Evolutionary conservation across 2,888 invertebrate genomes (phyloP).

Genomic region (Drosophila borealis): DNA sequence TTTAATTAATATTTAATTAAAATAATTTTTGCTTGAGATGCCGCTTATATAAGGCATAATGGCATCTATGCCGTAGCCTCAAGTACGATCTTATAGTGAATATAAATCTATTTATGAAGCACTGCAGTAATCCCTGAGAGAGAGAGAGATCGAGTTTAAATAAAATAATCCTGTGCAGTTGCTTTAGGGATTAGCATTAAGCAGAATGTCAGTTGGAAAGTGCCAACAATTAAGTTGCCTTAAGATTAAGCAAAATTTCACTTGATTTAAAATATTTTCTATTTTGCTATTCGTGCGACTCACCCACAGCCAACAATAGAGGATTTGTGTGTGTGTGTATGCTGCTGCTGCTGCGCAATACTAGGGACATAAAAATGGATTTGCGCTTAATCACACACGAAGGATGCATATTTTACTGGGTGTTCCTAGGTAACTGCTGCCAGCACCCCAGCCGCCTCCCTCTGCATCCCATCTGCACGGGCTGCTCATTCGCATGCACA

Average conservation of each 20-base stretch:
- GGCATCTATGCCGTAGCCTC: no score
- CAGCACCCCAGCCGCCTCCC: background rate
- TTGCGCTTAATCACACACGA: constrained; percentile 73
- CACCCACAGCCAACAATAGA: constrained; percentile 1
- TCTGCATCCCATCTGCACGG: background rate
- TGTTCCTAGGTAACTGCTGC: constrained; percentile 12
- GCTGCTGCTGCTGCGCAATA: constrained; percentile 31
- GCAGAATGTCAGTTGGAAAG: background rate
- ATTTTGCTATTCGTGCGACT: constrained; percentile 9
- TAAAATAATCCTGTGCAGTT: no score
- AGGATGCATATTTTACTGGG: constrained; percentile 72
- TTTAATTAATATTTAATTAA: no score
- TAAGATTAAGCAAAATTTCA: constrained; percentile 24
- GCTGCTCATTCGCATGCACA: constrained; percentile 56
- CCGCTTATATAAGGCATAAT: no score
- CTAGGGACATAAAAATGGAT: constrained; percentile 62
- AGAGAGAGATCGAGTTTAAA: no score
- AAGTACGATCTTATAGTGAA: no score
- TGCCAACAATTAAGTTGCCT: constrained; percentile 26
- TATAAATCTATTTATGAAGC: no score
- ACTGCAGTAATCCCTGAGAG: no score
- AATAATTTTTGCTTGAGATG: no score
- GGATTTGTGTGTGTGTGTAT: constrained; percentile 11
- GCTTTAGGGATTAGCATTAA: background rate
- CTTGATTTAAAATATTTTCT: constrained; percentile 47